Base-by-base conservation (phyloP, 2,888 invertebrate species). In the Macropis europaea region DNA sequence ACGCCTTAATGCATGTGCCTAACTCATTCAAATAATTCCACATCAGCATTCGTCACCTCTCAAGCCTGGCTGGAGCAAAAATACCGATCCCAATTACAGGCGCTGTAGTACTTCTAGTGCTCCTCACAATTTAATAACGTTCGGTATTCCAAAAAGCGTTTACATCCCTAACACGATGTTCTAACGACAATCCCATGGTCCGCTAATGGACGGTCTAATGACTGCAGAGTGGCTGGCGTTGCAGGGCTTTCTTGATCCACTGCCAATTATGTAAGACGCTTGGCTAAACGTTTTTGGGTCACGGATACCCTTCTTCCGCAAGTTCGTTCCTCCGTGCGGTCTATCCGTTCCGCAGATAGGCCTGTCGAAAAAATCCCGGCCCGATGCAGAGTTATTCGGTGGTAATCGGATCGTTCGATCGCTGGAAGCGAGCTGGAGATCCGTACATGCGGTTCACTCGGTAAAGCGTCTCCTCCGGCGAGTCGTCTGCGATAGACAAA, bases 401-500 rank as follows among this genome's bases (percentile, higher is more conserved):
- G n/a, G n/a, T 45, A 45, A 57, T 57, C 47, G 47, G 5, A 32
- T 53, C 24, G 60, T n/a, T 22, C 5, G 67, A 54, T 48, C 64
- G 54, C 22, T 13, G 34, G 26, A 15, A 40, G n/a, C 34, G 32
- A 13, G 2, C 26, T 4, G 7, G 9, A 38, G 17, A 30, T 4
- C 15, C 40, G 40, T 42, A 13, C 26, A 9, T 30, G 19, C 3
- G 17, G 30, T 30, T 57, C 3, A 30, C 24, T 59, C 38, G 57
- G 3, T 28, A 34, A 24, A 47, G 13, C 45, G 36, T 26, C 34
- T 15, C 48, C 7, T n/a, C 5, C 3, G n/a, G 3, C n/a, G 56
- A 17, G 9, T 19, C 9, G 50, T 66, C 83, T 86, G 86, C 76
- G 77, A 80, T 70, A 82, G 85, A 85, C 84, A 85, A 85, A 85